Conservation (phyloP, 2,113 vertebrate species). For the Terrapene triunguis region DNA sequence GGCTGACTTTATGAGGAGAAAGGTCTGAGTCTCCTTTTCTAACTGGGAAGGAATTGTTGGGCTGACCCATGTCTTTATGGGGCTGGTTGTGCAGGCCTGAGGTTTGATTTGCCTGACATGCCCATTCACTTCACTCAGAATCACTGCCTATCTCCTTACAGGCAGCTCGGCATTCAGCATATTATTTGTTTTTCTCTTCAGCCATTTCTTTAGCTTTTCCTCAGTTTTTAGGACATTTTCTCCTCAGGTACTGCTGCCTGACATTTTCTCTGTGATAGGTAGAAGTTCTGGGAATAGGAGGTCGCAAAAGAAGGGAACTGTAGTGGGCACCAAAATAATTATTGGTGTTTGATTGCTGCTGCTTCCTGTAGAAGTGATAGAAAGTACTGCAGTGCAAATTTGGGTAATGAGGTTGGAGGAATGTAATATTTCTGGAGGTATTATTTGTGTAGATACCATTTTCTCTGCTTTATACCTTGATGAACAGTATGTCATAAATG, state of each 20-base stretch:
- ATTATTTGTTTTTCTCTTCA: fast-evolving
- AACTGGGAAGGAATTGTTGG: not conserved
- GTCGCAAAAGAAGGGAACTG: not conserved
- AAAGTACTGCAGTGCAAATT: not conserved
- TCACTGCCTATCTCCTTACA: not conserved
- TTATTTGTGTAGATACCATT: not conserved
- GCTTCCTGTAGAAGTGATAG: not conserved
- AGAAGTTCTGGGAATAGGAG: not conserved
- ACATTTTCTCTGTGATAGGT: not conserved
- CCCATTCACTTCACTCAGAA: not conserved
- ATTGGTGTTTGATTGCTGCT: not conserved
- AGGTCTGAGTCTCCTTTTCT: fast-evolving
- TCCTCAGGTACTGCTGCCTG: not conserved
- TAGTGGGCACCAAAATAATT: slow-evolving; percentile 22
- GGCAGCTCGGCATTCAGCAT: not conserved
- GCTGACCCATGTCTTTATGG: not conserved
- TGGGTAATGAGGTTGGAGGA: slow-evolving; percentile 17
- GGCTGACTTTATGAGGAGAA: not conserved
- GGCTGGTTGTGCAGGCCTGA: not conserved
- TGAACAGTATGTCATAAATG: not conserved
- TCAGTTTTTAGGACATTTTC: not conserved
- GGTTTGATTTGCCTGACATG: not conserved
- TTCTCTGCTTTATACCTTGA: not conserved
- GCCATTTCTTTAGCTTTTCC: not conserved
- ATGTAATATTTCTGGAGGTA: slow-evolving; percentile 20